Evolutionary conservation across 2,797 vertebrate genomes (phyloP).

Genomic region (Syndactyla subalaris): DNA sequence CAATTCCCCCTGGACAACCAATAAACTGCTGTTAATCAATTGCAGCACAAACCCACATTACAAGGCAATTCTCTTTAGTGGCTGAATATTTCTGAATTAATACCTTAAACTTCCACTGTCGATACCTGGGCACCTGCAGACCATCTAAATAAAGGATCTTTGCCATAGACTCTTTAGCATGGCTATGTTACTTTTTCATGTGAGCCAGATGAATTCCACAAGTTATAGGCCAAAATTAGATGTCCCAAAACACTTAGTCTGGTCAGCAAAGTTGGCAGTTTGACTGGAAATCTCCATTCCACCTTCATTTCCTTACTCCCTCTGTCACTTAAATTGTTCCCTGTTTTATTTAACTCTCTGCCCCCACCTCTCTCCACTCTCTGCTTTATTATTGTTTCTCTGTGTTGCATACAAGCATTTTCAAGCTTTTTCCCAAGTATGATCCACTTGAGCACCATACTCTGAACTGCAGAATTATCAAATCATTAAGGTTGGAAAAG

Average conservation of each 20-base stretch:
- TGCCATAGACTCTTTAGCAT: background rate
- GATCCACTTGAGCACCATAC: background rate
- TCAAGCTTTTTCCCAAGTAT: background rate
- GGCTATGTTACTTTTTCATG: background rate
- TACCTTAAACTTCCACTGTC: background rate
- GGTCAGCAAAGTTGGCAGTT: background rate
- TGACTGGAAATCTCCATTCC: background rate
- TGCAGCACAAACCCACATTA: background rate
- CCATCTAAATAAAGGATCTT: background rate
- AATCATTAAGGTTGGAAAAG: background rate
- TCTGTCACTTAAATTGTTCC: background rate
- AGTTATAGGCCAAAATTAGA: background rate
- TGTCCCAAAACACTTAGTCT: background rate
- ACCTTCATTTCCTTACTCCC: background rate
- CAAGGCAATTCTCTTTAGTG: background rate
- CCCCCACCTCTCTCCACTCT: accelerated
- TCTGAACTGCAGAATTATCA: background rate
- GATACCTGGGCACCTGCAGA: background rate
- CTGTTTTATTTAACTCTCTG: accelerated
- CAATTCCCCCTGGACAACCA: background rate
- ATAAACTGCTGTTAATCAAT: background rate
- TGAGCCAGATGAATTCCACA: background rate
- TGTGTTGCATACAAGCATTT: background rate
- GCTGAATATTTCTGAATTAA: background rate
- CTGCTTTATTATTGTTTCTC: background rate